Conservation (phyloP, 2,797 vertebrate species). For the Pangasius larnaudii region DNA sequence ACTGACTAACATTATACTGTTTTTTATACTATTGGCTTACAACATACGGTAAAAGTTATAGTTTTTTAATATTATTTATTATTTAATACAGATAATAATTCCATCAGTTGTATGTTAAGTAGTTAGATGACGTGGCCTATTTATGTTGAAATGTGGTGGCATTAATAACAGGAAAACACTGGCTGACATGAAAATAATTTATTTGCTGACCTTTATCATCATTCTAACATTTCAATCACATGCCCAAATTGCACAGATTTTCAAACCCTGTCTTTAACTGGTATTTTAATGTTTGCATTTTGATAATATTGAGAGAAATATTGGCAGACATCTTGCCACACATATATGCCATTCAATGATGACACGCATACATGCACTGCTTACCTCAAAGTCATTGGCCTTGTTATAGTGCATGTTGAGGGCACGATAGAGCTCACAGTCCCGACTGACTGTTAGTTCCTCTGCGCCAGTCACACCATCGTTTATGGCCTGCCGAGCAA, state of each 20-base stretch:
- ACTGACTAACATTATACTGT: not conserved
- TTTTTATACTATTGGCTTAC: not conserved
- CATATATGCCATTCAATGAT: conserved; percentile 42
- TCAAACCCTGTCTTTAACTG: not conserved
- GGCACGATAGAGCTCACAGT: conserved; percentile 96
- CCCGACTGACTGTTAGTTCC: conserved; percentile 93
- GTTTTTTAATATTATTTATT: not conserved
- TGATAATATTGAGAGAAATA: not conserved
- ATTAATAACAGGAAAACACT: not conserved
- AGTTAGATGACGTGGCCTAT: not conserved
- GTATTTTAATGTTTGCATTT: not conserved
- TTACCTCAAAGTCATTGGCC: conserved; percentile 99
- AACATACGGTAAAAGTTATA: not conserved
- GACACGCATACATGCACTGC: conserved; percentile 63
- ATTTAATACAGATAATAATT: not conserved
- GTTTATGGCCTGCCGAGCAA: conserved; percentile 95
- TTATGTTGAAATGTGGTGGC: not conserved
- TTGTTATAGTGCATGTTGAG: conserved; percentile 99
- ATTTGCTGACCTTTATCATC: not conserved
- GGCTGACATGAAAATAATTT: not conserved
- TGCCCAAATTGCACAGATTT: not conserved
- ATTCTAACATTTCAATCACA: not conserved
- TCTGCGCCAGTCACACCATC: conserved; percentile 91
- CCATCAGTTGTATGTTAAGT: not conserved
- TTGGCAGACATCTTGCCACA: not conserved